Base-by-base conservation (phyloP, 2,888 invertebrate genomes). In the Apantesis nais region DNA sequence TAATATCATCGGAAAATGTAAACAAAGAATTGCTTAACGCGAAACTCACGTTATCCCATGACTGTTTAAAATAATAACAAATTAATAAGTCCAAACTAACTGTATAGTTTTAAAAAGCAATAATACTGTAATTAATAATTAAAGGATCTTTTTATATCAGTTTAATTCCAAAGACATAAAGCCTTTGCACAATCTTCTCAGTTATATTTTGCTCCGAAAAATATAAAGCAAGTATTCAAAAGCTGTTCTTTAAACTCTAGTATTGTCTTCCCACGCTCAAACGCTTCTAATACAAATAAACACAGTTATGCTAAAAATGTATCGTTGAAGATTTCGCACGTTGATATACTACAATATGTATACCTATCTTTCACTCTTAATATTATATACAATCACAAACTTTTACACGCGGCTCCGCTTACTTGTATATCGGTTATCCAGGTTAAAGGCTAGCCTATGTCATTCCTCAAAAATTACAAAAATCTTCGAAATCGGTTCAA, bases 211-310 rank as follows among this genome's bases (percentile, higher is more conserved):
- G 41, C 41, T 63, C 0, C 29, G 0, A 31, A 39, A 2, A 61
- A 68, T 52, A 52, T 58, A n/a, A 29, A 60, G 44, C 39, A 61
- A 65, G 65, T 65, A 65, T 25, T 52, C 41, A 44, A 62, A 41
- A 9, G 5, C n/a, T 14, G 31, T 39, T 58, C 55, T 66, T 3
- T n/a, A 12, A 25, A 29, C 58, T 58, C 60, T 39, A 62, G 58
- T 68, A 71, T 68, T 70, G 63, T 73, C 52, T 73, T 67, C 69
- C 69, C 67, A 73, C 72, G 72, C 41, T 73, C 52, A 63, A 67
- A 70, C 37, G 22, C 48, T 39, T 69, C 60, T 64, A 61, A 67
- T 48, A 55, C 52, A 66, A 66, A 69, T 62, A 67, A 67, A 67
- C 64, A 29, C 61, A 61, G 25, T 62, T 68, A 63, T 60, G 52